These are phyloP conservation scores for Ageneiosus marmoratus DNA, from an alignment of 2,113 vertebrate genomes.

Conservation along the genomic window DNA sequence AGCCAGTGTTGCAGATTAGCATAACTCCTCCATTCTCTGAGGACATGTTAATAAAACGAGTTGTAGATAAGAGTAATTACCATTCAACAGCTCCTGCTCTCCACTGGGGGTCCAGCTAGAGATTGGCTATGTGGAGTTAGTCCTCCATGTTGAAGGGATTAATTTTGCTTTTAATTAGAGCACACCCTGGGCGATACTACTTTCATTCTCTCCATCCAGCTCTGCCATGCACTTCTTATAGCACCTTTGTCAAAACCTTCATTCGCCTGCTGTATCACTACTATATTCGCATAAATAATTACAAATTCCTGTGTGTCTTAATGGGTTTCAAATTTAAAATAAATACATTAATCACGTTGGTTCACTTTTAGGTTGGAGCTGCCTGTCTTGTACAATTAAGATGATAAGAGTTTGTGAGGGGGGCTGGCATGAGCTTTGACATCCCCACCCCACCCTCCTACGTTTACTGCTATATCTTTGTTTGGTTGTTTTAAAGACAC, in stretches of 20 bases:
- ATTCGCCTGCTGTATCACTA: conserved; percentile 52
- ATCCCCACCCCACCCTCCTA: conserved; percentile 37
- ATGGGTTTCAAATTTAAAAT: conserved; percentile 65
- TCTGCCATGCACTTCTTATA: conserved; percentile 19
- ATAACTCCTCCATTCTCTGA: conserved; percentile 71
- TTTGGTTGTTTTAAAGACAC: conserved; percentile 61
- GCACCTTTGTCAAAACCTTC: conserved; percentile 29
- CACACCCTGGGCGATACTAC: conserved; percentile 62
- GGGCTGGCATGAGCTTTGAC: conserved; percentile 49
- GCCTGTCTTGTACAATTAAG: conserved; percentile 74
- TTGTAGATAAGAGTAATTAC: conserved; percentile 79
- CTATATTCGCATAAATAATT: conserved; percentile 75
- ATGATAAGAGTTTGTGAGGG: conserved; percentile 61
- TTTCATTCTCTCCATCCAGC: conserved; percentile 34
- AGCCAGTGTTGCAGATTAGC: conserved; percentile 58
- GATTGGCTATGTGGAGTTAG: conserved; percentile 59
- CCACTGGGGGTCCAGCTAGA: conserved; percentile 48
- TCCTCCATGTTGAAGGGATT: conserved; percentile 66
- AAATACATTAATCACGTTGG: conserved; percentile 70
- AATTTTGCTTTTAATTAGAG: conserved; percentile 76
- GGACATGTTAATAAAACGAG: conserved; percentile 77
- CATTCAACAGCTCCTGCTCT: conserved; percentile 66
- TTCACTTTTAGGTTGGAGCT: conserved; percentile 68
- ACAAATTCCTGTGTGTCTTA: conserved; percentile 66
- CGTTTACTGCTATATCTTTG: conserved; percentile 51